Base-by-base conservation (phyloP, 2,888 invertebrate species). In the Spodoptera exigua region DNA sequence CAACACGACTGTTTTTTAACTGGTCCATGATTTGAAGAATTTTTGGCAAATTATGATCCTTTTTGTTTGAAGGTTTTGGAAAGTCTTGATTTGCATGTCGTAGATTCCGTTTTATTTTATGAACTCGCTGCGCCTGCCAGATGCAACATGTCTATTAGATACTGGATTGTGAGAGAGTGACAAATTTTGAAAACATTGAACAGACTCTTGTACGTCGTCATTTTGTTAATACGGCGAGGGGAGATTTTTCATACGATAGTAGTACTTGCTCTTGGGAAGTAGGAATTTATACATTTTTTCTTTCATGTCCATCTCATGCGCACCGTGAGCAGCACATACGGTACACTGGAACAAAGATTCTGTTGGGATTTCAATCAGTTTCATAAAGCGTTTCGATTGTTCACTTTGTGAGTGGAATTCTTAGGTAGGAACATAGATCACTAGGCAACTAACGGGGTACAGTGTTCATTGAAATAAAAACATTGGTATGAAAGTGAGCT, bases 341-440 rank as follows among this genome's bases (percentile, higher is more conserved):
- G 80, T 79, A 76, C 91, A 91, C 91, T 91, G 89, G 69, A 90
- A 90, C 79, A 78, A 79, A 74, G 61, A 52, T 41, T 65, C 43
- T 57, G 62, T 57, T 73, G 74, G 71, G 75, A 67, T 68, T 67
- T 75, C 65, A 68, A 68, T 64, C 39, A 49, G 44, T 41, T 61
- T 27, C 47, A 34, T 53, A 46, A 49, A 27, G 27, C 27, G 27
- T 27, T 9, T 1, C 27, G 5, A 27, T 9, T 27, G 27, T 1
- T 9, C 27, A 27, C 7, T 27, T 27, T 9, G 5, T 27, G 5
- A 27, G 27, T 27, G 27, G 0, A 27, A 27, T 9, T 27, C 27
- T 27, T 27, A 27, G 9, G 7, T 9, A 9, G 13, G 13, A n/a
- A 35, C 12, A 2, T 43, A 18, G 7, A 10, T 13, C 4, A 41